phyloP scores from a whole-genome alignment of 37 sponge, comb jelly and placozoan species.

The Hexactinellida sp. region DNA sequence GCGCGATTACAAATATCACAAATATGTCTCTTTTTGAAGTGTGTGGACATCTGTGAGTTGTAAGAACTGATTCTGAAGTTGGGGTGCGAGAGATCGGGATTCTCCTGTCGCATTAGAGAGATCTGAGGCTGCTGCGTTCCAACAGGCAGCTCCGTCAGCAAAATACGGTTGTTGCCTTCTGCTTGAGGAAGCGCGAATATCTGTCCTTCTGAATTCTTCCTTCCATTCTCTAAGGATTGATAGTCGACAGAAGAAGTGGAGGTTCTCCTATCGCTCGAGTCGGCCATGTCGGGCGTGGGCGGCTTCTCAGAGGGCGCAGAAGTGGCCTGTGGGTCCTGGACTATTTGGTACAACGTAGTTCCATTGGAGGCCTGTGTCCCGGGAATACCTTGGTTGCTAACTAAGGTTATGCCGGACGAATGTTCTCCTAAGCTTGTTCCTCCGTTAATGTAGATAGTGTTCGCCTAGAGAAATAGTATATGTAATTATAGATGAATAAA shows the following conservation, averaged over 20 bases:
- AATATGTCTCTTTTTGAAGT: background rate
- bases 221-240: background rate
- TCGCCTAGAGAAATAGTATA: background rate
- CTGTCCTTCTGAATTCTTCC: background rate
- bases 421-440: background rate
- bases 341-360: background rate
- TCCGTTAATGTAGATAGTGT: background rate
- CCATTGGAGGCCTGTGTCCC: background rate
- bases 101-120: background rate
- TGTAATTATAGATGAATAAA: no score
- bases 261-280: background rate
- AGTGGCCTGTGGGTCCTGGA: background rate
- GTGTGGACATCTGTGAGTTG: background rate
- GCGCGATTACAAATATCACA: constrained; percentile 14
- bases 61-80: background rate
- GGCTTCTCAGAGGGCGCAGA: background rate
- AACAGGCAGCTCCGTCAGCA: background rate
- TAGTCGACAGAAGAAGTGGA: background rate
- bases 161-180: background rate
- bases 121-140: background rate
- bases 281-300: background rate
- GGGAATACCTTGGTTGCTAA: background rate
- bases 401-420: background rate
- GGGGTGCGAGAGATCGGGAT: background rate
- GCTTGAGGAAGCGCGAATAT: background rate